These are phyloP conservation scores for Isoperla grammatica DNA, from an alignment of 2,888 invertebrate species.

Conservation along the genomic window DNA sequence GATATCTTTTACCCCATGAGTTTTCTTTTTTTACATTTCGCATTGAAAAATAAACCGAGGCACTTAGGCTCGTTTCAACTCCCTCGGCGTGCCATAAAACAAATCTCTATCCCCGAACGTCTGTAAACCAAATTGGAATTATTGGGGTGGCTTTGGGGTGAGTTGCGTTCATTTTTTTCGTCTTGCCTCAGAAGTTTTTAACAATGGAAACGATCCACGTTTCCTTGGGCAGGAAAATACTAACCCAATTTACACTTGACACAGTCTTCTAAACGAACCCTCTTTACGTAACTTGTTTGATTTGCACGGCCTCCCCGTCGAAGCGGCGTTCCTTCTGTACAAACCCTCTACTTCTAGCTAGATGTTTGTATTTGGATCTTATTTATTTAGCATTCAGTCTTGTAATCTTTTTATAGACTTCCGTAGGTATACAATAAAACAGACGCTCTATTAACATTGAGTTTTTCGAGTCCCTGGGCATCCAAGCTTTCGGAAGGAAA, in stretches of 20 bases:
- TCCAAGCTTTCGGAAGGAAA: too few species aligned
- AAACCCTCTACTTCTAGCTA: slow-evolving; percentile 17
- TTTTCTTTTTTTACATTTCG: too few species aligned
- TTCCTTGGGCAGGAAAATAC: slow-evolving; percentile 1
- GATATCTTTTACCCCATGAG: too few species aligned
- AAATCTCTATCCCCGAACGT: too few species aligned
- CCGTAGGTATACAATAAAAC: too few species aligned
- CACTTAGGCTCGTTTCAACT: too few species aligned
- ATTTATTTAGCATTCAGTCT: slow-evolving; percentile 23
- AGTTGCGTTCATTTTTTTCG: background rate
- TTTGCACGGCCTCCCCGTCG: slow-evolving; percentile 4
- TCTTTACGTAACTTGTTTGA: slow-evolving; percentile 5
- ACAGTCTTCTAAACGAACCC: slow-evolving; percentile 6
- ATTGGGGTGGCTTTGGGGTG: background rate
- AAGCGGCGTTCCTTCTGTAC: slow-evolving; percentile 4
- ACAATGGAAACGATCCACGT: background rate
- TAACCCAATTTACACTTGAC: slow-evolving; percentile 28
- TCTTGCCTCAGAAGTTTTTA: background rate
- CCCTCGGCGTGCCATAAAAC: too few species aligned
- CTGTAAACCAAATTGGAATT: slow-evolving; percentile 10
- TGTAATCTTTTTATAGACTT: slow-evolving; percentile 12
- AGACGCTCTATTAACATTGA: too few species aligned
- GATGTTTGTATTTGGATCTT: slow-evolving; percentile 23
- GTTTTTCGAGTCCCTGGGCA: too few species aligned
- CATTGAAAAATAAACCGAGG: too few species aligned